Conservation (phyloP, 2,888 invertebrate species). For the Drosophila meridionalis region DNA sequence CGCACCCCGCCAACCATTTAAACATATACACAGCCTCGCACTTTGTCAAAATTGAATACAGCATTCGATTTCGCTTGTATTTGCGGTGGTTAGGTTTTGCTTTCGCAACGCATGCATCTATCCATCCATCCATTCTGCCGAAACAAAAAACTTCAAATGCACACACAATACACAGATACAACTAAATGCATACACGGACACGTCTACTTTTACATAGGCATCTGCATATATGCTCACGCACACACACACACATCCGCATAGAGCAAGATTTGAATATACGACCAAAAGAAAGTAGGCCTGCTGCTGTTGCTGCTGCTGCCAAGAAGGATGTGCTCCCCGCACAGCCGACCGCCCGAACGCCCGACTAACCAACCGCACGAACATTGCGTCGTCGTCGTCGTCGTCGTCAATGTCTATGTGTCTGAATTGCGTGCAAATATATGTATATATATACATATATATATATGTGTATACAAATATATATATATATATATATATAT, state of each 20-base stretch:
- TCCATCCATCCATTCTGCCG: slow-evolving; percentile 27
- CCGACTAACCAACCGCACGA: slow-evolving; percentile 65
- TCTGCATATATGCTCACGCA: slow-evolving; percentile 12
- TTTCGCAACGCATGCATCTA: slow-evolving; percentile 43
- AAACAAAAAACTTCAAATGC: slow-evolving; percentile 47
- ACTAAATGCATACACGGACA: slow-evolving; percentile 31
- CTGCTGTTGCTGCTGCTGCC: slow-evolving; percentile 62
- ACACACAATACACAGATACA: slow-evolving; percentile 45
- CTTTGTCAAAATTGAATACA: slow-evolving; percentile 48
- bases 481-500: slow-evolving; percentile 1
- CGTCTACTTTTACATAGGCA: slow-evolving; percentile 24
- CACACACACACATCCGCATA: slow-evolving; percentile 22
- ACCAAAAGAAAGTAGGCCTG: slow-evolving; percentile 75
- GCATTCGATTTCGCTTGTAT: slow-evolving; percentile 62
- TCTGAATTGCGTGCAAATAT: slow-evolving; percentile 42
- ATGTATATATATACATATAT: slow-evolving; percentile 21
- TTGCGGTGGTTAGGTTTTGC: slow-evolving; percentile 51
- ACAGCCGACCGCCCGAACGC: slow-evolving; percentile 43
- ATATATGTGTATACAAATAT: slow-evolving; percentile 29
- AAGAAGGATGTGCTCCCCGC: slow-evolving; percentile 71
- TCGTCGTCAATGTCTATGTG: slow-evolving; percentile 43
- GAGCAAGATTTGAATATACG: slow-evolving; percentile 63
- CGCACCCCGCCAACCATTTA: slow-evolving; percentile 37
- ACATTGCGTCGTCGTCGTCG: slow-evolving; percentile 62
- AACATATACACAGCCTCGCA: slow-evolving; percentile 28